phyloP scores from a whole-genome alignment of 2,113 vertebrate species.

The Sturnira hondurensis region DNA sequence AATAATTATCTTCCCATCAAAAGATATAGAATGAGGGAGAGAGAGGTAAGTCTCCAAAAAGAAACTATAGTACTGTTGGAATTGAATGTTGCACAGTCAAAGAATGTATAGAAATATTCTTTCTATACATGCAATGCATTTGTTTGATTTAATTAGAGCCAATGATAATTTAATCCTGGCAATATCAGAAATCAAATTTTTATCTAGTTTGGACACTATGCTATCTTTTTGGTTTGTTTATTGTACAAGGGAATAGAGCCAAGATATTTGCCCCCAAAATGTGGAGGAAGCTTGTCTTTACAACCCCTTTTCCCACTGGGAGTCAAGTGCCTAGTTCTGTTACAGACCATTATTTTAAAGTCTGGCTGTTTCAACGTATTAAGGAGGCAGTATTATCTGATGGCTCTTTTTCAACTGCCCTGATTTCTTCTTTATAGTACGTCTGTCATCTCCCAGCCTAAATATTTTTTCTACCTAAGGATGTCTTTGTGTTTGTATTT shows the following conservation, averaged over 20 bases:
- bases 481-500: slow-evolving; percentile 21
- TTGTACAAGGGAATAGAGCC: neutral
- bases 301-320: neutral
- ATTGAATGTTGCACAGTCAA: neutral
- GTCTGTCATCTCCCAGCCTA: slow-evolving; percentile 46
- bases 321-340: slow-evolving; percentile 38
- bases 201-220: neutral
- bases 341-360: slow-evolving; percentile 57
- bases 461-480: slow-evolving; percentile 60
- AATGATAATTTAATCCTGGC: neutral
- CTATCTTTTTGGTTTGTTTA: neutral
- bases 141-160: neutral
- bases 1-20: neutral
- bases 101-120: neutral
- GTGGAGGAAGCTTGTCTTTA: neutral
- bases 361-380: slow-evolving; percentile 13
- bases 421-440: slow-evolving; percentile 52
- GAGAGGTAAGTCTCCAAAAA: neutral
- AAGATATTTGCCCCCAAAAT: neutral
- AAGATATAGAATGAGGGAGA: neutral
- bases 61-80: neutral
- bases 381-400: slow-evolving; percentile 54
- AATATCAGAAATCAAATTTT: neutral
- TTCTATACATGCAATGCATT: neutral
- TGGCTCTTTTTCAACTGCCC: slow-evolving; percentile 44